Evolutionary conservation across 2,888 invertebrate species (phyloP).

Genomic region (Merodon equestris): DNA sequence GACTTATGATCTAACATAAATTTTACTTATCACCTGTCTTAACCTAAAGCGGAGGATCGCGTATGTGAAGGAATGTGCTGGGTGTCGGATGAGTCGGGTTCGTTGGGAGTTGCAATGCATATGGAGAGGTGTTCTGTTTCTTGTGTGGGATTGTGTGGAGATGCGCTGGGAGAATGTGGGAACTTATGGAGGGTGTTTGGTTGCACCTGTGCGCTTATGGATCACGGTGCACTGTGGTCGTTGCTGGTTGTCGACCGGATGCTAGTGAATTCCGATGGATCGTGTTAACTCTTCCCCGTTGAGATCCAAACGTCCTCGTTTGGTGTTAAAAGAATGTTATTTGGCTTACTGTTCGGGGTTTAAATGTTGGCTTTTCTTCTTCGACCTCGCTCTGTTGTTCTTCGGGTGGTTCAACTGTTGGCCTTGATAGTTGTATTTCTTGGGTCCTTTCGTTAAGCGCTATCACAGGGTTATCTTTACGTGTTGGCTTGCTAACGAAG

Average conservation of each 20-base stretch:
- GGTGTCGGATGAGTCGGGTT: too few species aligned
- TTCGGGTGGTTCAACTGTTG: conserved; percentile 1
- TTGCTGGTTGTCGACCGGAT: too few species aligned
- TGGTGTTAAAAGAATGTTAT: conserved; percentile 11
- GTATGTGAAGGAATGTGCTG: conserved; percentile 1
- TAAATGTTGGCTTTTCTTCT: conserved; percentile 4
- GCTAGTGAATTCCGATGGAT: too few species aligned
- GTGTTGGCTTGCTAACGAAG: neutral
- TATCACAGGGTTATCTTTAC: conserved; percentile 11
- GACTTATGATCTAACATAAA: too few species aligned
- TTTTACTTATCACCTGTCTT: neutral
- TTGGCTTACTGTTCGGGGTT: conserved; percentile 10
- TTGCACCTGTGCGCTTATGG: too few species aligned
- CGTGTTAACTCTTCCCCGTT: conserved; percentile 15
- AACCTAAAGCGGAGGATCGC: neutral
- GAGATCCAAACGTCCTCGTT: conserved; percentile 12
- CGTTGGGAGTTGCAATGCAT: too few species aligned
- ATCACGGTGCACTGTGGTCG: too few species aligned
- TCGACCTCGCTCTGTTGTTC: conserved; percentile 1
- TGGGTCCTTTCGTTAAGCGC: conserved; percentile 10
- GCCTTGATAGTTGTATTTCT: conserved; percentile 1
- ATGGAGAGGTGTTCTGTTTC: too few species aligned
- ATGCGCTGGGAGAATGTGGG: too few species aligned
- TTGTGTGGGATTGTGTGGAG: too few species aligned
- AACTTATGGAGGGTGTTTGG: too few species aligned